These are phyloP conservation scores for Suncus etruscus DNA, from an alignment of 2,113 vertebrate genomes.

Conservation along the genomic window DNA sequence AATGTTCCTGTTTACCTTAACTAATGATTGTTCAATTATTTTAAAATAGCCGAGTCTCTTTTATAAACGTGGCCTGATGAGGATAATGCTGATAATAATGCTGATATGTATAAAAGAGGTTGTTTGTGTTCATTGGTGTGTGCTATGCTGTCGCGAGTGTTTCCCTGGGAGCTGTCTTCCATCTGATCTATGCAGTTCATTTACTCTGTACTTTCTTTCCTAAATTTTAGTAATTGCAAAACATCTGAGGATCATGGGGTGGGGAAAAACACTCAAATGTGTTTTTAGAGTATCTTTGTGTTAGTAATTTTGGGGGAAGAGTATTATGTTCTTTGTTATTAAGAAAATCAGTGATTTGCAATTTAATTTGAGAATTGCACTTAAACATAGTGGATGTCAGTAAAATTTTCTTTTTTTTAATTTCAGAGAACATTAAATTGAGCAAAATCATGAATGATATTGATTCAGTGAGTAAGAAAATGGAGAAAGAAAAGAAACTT, in stretches of 20 bases:
- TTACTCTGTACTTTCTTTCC: constrained; percentile 64
- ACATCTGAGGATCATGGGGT: constrained; percentile 44
- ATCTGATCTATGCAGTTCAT: constrained; percentile 75
- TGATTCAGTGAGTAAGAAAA: constrained; percentile 73
- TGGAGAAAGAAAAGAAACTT: constrained; percentile 74
- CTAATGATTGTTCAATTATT: constrained; percentile 65
- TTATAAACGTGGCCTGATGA: constrained; percentile 16
- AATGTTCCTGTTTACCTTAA: constrained; percentile 50
- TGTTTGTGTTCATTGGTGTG: background rate
- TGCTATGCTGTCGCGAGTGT: background rate
- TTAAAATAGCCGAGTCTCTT: background rate
- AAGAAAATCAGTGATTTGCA: constrained; percentile 70
- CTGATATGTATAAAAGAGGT: background rate
- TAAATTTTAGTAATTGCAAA: constrained; percentile 81
- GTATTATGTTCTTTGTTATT: constrained; percentile 57
- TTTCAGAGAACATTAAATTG: constrained; percentile 78
- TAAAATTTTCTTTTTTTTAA: constrained; percentile 56
- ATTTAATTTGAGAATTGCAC: constrained; percentile 69
- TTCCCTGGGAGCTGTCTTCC: constrained; percentile 39
- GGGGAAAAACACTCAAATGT: constrained; percentile 52
- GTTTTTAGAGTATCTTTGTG: constrained; percentile 69
- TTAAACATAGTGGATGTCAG: constrained; percentile 55
- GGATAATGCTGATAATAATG: background rate
- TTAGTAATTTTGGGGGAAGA: constrained; percentile 72
- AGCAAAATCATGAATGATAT: constrained; percentile 67